Evolutionary conservation across 92 coral and sea anemone species (phyloP).

Genomic region (Paramuricea clavata): DNA sequence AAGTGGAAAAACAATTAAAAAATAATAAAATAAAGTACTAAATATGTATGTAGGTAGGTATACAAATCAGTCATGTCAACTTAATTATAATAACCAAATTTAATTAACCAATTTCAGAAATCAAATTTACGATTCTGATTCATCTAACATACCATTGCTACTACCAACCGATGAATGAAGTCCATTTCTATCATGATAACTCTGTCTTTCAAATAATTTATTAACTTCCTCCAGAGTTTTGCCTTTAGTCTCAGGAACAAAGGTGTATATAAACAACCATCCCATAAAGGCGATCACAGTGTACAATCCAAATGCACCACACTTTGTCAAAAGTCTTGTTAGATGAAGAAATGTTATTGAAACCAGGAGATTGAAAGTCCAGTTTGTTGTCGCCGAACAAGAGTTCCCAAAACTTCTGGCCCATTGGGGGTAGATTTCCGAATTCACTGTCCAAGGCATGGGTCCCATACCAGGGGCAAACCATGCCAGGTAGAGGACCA

Average conservation of each 20-base stretch:
- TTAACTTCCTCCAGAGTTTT: slow-evolving; percentile 89
- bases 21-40: too few relatives aligned
- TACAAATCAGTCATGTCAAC: too few relatives aligned
- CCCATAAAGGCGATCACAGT: slow-evolving; percentile 77
- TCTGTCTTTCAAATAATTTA: slow-evolving; percentile 59
- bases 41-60: too few relatives aligned
- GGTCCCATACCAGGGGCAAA: slow-evolving; percentile 63
- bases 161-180: not conserved
- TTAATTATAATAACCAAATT: not conserved
- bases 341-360: slow-evolving; percentile 53
- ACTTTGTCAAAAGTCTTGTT: slow-evolving; percentile 65
- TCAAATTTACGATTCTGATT: not conserved
- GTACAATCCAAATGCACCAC: slow-evolving; percentile 93
- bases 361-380: slow-evolving; percentile 29
- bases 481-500: slow-evolving; percentile 53
- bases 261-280: slow-evolving; percentile 79
- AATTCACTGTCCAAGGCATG: slow-evolving; percentile 59
- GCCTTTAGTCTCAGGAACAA: slow-evolving; percentile 92
- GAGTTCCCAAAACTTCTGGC: slow-evolving; percentile 60
- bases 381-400: slow-evolving; percentile 45
- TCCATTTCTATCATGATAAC: not conserved
- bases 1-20: too few relatives aligned
- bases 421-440: slow-evolving; percentile 62
- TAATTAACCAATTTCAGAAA: too few relatives aligned
- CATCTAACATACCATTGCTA: not conserved